phyloP scores from a whole-genome alignment of 2,888 invertebrate genomes.

The Mesoligia furuncula region DNA sequence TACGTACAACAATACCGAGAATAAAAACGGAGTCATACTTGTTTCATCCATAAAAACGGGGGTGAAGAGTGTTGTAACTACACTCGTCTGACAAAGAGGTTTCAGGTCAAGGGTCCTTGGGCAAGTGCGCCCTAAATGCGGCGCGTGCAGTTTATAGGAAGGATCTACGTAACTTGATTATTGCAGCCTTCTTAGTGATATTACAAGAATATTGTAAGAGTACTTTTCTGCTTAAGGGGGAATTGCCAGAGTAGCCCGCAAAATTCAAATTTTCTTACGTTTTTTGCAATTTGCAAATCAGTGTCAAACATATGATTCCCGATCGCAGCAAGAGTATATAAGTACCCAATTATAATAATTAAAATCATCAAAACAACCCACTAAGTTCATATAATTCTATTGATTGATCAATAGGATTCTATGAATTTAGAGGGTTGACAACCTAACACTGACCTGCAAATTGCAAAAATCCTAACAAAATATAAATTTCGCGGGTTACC shows the following conservation, averaged over 20 bases:
- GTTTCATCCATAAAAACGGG: constrained; percentile 66
- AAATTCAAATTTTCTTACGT: not conserved
- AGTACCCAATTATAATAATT: not conserved
- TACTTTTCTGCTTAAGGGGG: not conserved
- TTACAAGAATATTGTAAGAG: constrained; percentile 13
- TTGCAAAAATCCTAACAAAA: too few relatives aligned
- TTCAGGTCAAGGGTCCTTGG: constrained; percentile 75
- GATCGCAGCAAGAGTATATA: not conserved
- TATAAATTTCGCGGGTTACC: too few relatives aligned
- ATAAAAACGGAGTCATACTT: constrained; percentile 51
- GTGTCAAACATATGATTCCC: not conserved
- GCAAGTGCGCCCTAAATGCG: constrained; percentile 65
- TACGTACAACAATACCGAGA: constrained; percentile 36
- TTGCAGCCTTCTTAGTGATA: constrained; percentile 31
- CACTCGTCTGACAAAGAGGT: constrained; percentile 73
- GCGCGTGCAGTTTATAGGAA: constrained; percentile 68
- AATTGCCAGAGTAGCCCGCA: not conserved
- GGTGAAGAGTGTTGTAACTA: constrained; percentile 66
- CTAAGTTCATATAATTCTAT: not conserved
- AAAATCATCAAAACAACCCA: not conserved
- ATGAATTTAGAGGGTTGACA: too few relatives aligned
- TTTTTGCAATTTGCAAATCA: too few relatives aligned
- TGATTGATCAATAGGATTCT: too few relatives aligned
- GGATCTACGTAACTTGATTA: constrained; percentile 70
- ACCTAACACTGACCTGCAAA: too few relatives aligned